These are phyloP conservation scores for Lasioglossum villosulum DNA, from an alignment of 2,888 invertebrate species.

Conservation along the genomic window DNA sequence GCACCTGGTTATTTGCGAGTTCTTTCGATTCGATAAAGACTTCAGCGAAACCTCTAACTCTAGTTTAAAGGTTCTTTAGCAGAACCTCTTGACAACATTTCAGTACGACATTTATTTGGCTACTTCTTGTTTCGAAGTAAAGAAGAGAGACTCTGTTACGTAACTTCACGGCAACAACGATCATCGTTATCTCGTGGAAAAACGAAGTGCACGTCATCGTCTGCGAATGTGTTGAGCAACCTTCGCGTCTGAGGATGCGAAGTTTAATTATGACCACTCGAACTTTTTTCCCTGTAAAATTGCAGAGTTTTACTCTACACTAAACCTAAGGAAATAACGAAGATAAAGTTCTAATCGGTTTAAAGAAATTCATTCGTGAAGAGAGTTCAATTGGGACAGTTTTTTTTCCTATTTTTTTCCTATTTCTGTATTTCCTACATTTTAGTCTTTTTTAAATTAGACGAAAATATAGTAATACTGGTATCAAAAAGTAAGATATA, in stretches of 20 bases:
- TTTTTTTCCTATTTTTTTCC: too few relatives aligned
- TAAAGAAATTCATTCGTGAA: not conserved
- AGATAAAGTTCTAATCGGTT: not conserved
- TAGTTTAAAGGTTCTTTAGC: too few relatives aligned
- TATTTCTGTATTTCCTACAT: too few relatives aligned
- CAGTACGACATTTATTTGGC: not conserved
- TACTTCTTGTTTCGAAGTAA: not conserved
- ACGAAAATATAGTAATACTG: too few relatives aligned
- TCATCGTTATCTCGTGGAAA: not conserved
- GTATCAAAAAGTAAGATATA: too few relatives aligned
- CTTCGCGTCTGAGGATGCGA: not conserved
- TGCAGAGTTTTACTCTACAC: not conserved
- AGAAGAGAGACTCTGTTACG: not conserved
- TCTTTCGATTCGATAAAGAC: not conserved
- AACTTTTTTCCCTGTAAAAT: not conserved
- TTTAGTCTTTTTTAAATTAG: too few relatives aligned
- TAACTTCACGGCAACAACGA: not conserved
- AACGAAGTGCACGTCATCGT: not conserved
- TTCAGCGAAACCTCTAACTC: too few relatives aligned
- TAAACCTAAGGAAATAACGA: too few relatives aligned
- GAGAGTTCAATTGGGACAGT: not conserved
- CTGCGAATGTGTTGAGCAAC: not conserved
- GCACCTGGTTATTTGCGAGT: not conserved
- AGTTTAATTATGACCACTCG: not conserved
- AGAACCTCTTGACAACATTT: not conserved